Evolutionary conservation across 2,797 vertebrate genomes (phyloP), one percentile per base, ranked within the genome.

Genomic region (Propithecus perrieri): DNA sequence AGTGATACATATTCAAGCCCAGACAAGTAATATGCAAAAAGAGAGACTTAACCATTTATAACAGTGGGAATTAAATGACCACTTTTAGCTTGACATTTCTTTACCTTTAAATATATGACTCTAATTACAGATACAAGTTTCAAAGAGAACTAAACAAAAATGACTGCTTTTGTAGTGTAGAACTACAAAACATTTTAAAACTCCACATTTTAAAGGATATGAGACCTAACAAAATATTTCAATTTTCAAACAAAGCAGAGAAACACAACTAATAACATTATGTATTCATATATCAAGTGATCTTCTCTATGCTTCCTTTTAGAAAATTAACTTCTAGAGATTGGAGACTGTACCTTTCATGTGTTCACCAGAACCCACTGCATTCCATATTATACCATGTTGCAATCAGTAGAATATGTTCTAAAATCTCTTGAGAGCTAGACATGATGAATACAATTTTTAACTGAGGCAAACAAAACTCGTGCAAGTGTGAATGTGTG

Each of bases 31-130:
- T 30, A 94, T 2, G 85, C 17, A 95, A 94, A 96, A 95, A 96
- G 86, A 48, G 38, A 93, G 48, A 59, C 93, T 92, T 41, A 41
- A 95, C 72, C 97, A 97, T 91, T 11, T 96, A 74, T 46, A 96
- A 75, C 94, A 98, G 93, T 75, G 95, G 87, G 91, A 98, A 97
- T 93, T 91, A 96, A 89, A 98, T 87, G 90, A 85, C 55, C 67
- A 81, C 30, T 53, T 98, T 99, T 53, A 94, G 67, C 53, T 46
- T 94, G 92, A 86, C 95, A 97, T 96, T 98, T 98, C 98, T 98
- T 99, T 98, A 98, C 98, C 97, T 97, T 97, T 95, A 98, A 95
- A 95, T 95, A 97, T 95, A 98, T 98, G 96, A 99, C 98, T 99
- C 98, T 97, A 98, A 98, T 98, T 98, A 98, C 97, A 98, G 97